Conservation (phyloP, 2,888 invertebrate species). For the Dynastes tityus region DNA sequence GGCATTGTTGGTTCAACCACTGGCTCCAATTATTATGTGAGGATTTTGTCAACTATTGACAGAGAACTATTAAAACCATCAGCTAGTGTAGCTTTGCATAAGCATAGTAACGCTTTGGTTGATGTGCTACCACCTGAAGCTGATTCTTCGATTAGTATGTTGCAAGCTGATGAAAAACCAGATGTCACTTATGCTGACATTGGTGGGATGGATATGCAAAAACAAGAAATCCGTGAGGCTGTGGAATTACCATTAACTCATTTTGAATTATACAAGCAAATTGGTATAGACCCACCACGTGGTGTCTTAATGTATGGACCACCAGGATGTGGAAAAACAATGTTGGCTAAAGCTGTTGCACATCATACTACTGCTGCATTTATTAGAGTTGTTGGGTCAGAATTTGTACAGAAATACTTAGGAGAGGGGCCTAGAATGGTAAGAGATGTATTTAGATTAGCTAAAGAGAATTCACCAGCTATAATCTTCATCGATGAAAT, state of each 20-base stretch:
- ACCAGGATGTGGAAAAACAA: conserved; percentile 99
- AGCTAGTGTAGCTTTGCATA: conserved; percentile 98
- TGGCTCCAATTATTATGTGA: conserved; percentile 99
- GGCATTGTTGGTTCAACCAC: conserved; percentile 99
- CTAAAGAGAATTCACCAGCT: conserved; percentile 99
- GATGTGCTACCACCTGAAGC: conserved; percentile 99
- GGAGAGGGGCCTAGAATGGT: conserved; percentile 99
- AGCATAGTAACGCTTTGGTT: conserved; percentile 99
- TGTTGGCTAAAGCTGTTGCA: conserved; percentile 99
- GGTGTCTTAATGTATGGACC: conserved; percentile 99
- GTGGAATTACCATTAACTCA: conserved; percentile 98
- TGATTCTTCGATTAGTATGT: conserved; percentile 98
- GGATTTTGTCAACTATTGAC: conserved; percentile 98
- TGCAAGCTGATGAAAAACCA: conserved; percentile 98
- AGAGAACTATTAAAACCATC: conserved; percentile 97
- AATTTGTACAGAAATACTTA: conserved; percentile 99
- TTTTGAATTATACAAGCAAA: conserved; percentile 98
- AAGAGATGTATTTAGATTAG: conserved; percentile 97
- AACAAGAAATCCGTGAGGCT: conserved; percentile 99
- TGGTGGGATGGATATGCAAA: conserved; percentile 99
- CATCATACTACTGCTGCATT: conserved; percentile 99
- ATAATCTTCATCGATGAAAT: conserved; percentile 99
- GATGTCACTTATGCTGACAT: conserved; percentile 98
- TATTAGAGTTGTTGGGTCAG: conserved; percentile 98
- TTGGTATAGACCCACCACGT: conserved; percentile 98